Evolutionary conservation across 2,888 invertebrate genomes (phyloP), one percentile per base, ranked within the genome.

Genomic region (Drosophila antonietae): DNA sequence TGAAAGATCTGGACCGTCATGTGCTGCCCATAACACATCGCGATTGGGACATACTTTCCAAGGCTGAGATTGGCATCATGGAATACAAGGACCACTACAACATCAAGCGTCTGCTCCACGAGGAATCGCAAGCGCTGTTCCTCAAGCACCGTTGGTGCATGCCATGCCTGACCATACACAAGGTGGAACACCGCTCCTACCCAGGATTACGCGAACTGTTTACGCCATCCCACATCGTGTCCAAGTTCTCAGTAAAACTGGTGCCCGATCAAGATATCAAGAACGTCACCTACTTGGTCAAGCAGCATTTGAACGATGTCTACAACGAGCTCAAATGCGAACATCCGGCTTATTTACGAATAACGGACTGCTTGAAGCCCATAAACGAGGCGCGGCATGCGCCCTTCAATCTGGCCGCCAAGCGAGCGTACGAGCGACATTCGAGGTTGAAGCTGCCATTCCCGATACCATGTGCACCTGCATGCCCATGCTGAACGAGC

Each of bases 111-210:
- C 8, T 84, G 5, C 69, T 23, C 0, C 72, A 81, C 28, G 81
- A 81, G n/a, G 6, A 35, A 0, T 72, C 73, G 0, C 46, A 67
- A 1, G 35, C 66, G 8, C 31, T 65, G 1, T 79, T 70, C 37
- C 73, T 82, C 14, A 73, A 60, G 59, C 56, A 84, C 23, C 60
- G 57, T 3, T 79, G 75, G 70, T 83, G 81, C 49, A 49, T 70
- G 73, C 72, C 81, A 12, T 28, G 43, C 35, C 14, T 82, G 23
- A 37, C 59, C 8, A 15, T 79, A 1, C 81, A 82, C 62, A n/a
- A 39, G 2, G 44, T 82, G 7, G 4, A 33, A 0, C 20, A 49
- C 1, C 15, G 31, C 2, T 18, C 28, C 2, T 9, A 18, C 2
- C 3, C 33, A 0, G 67, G 67, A 44, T 2, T 12, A 2, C 51